Evolutionary conservation across 2,888 invertebrate species (phyloP).

Genomic region (Erebia ligea): DNA sequence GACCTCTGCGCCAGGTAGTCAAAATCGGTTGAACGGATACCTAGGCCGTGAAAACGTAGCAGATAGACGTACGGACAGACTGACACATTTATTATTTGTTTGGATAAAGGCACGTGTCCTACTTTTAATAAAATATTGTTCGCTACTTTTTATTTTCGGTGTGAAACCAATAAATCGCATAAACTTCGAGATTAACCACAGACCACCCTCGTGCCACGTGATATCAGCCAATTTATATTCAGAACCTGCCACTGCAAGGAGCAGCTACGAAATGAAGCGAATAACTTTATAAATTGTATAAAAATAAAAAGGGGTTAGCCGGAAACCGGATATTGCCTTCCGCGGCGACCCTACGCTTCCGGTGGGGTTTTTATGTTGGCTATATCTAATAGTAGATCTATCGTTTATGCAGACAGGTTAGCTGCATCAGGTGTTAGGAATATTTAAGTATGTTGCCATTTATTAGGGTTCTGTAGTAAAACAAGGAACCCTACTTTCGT

Average conservation of each 20-base stretch:
- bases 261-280: conserved; percentile 70
- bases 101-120: too few relatives aligned
- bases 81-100: too few relatives aligned
- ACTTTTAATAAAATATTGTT: not conserved
- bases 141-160: not conserved
- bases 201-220: conserved; percentile 37
- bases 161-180: conserved; percentile 23
- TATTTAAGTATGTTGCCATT: conserved; percentile 18
- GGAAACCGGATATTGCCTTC: conserved; percentile 79
- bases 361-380: conserved; percentile 43
- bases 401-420: conserved; percentile 32
- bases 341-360: conserved; percentile 70
- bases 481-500: too few relatives aligned
- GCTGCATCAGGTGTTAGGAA: conserved; percentile 33
- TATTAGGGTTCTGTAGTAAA: not conserved
- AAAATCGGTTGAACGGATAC: too few relatives aligned
- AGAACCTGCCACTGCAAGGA: conserved; percentile 44
- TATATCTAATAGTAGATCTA: conserved; percentile 34
- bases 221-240: conserved; percentile 66
- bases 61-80: too few relatives aligned
- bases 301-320: conserved; percentile 74
- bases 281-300: conserved; percentile 74
- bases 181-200: conserved; percentile 31
- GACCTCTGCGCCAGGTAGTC: too few relatives aligned
- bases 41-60: too few relatives aligned